phyloP scores from a whole-genome alignment of 2,113 vertebrate genomes.

The Syrrhaptes paradoxus region DNA sequence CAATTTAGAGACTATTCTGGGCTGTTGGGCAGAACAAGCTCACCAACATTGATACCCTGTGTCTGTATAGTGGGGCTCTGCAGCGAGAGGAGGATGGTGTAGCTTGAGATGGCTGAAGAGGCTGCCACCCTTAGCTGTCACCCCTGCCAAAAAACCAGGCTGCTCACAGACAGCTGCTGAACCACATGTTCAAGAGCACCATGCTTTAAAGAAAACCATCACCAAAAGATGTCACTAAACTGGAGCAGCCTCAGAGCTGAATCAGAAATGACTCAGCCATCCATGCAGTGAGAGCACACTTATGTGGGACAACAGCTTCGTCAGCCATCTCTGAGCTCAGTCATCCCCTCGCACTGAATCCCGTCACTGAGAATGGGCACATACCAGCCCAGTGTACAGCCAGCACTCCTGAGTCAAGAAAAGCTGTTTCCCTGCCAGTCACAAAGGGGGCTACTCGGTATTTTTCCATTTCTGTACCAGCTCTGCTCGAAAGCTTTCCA shows the following conservation, averaged over 20 bases:
- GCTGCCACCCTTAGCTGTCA: neutral
- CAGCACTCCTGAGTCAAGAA: neutral
- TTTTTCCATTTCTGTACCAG: neutral
- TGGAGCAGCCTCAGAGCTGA: neutral
- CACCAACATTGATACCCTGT: neutral
- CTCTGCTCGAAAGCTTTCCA: neutral
- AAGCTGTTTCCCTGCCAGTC: neutral
- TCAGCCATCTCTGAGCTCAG: neutral
- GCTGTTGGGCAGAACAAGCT: neutral
- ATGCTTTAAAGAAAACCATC: neutral
- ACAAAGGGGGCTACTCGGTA: neutral
- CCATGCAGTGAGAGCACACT: fast-evolving
- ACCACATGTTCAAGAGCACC: neutral
- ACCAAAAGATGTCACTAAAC: neutral
- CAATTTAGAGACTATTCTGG: neutral
- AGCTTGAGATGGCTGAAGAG: neutral
- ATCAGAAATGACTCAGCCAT: neutral
- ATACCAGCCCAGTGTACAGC: neutral
- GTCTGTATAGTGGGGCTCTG: neutral
- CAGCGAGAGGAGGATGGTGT: neutral
- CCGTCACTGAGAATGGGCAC: neutral
- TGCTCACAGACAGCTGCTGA: neutral
- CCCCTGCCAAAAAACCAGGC: neutral
- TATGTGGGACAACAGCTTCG: neutral
- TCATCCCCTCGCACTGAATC: neutral